These are phyloP conservation scores for Aptenodytes patagonicus DNA, from an alignment of 2,113 vertebrate genomes.

Conservation along the genomic window DNA sequence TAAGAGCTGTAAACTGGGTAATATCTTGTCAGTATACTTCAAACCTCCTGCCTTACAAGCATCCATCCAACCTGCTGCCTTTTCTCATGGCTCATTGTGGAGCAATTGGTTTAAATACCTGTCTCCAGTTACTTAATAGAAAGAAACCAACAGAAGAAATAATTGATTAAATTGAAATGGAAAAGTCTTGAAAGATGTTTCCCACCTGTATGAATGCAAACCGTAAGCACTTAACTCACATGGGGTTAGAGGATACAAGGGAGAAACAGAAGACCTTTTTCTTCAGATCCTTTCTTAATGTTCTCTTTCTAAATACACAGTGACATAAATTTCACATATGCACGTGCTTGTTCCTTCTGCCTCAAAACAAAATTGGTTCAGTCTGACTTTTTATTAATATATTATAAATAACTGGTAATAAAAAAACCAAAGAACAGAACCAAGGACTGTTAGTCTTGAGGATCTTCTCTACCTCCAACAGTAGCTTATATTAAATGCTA, in stretches of 20 bases:
- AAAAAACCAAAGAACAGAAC: not conserved
- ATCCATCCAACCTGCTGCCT: not conserved
- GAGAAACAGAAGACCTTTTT: not conserved
- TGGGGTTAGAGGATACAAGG: not conserved
- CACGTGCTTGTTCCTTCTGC: not conserved
- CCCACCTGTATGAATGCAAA: not conserved
- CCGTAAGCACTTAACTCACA: not conserved
- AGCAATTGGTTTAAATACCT: not conserved
- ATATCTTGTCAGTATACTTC: not conserved
- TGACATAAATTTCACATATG: not conserved
- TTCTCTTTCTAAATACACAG: not conserved
- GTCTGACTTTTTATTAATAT: not conserved
- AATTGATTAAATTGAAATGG: not conserved
- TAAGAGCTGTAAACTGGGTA: not conserved
- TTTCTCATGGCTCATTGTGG: not conserved
- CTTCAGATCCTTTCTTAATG: not conserved
- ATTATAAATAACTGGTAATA: not conserved
- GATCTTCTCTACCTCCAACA: not conserved
- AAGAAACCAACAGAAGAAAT: not conserved
- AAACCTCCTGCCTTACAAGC: not conserved
- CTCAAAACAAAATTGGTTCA: not conserved
- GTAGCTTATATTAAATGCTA: not conserved
- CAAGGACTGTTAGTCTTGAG: not conserved
- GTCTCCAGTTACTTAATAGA: not conserved
- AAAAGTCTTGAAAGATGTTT: not conserved